These are phyloP conservation scores for Sthenelais limicola DNA, from an alignment of 2,888 invertebrate genomes.

Conservation along the genomic window DNA sequence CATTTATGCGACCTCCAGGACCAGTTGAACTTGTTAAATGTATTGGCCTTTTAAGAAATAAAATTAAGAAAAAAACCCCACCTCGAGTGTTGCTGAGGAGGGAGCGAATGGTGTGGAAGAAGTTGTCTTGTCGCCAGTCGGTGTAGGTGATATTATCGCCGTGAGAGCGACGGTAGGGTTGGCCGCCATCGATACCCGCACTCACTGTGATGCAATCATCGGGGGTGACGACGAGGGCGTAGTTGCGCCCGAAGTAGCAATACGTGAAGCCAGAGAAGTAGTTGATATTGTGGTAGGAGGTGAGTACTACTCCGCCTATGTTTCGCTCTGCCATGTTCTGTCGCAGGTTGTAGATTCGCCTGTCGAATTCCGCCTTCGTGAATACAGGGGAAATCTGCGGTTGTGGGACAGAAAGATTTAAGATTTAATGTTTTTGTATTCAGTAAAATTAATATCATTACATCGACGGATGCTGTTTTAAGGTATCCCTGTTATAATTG, in stretches of 20 bases:
- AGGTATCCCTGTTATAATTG: too few species aligned
- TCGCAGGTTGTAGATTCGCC: conserved; percentile 36
- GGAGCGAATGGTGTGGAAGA: conserved; percentile 40
- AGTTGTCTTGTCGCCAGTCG: conserved; percentile 49
- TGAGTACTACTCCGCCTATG: conserved; percentile 41
- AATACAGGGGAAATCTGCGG: conserved; percentile 39
- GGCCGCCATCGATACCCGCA: conserved; percentile 47
- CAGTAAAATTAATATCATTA: too few species aligned
- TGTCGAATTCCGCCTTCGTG: conserved; percentile 30
- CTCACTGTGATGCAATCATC: conserved; percentile 21
- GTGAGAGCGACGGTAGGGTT: conserved; percentile 45
- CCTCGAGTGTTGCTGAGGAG: conserved; percentile 2
- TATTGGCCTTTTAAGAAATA: too few species aligned
- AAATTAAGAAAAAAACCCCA: background rate
- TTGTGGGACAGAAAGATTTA: background rate
- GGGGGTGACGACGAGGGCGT: conserved; percentile 44
- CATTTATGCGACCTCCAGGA: too few species aligned
- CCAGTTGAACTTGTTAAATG: too few species aligned
- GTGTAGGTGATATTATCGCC: conserved; percentile 48
- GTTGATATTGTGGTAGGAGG: conserved; percentile 49
- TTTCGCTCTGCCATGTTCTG: conserved; percentile 33
- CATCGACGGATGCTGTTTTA: too few species aligned
- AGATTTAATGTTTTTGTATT: background rate
- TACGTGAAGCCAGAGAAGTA: conserved; percentile 48
- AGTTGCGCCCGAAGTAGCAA: conserved; percentile 44